Base-by-base conservation (phyloP, 2,888 invertebrate genomes). In the Gnatocerus cornutus region DNA sequence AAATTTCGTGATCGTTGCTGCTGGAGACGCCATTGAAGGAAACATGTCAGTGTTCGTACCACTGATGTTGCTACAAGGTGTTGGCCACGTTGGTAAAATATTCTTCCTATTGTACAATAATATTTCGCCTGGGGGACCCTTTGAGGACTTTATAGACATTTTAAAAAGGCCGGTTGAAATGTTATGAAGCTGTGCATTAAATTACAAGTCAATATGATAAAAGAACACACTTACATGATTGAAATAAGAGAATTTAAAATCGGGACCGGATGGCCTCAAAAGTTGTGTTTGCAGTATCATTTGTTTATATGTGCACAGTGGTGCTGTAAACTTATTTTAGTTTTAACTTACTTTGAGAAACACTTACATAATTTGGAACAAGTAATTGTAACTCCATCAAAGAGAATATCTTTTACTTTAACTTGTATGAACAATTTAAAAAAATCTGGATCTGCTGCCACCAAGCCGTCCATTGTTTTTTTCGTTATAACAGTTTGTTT, bases 371-470 rank as follows among this genome's bases (percentile, higher is more conserved):
- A 83, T 45, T 85, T 82, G 0, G 84, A 83, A 68, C 90, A 89
- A 71, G 84, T 85, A 16, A 90, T 79, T 69, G 82, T 86, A 9
- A 88, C 76, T 0, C 90, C 90, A n/a, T 87, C 85, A 72, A 89
- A 90, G 55, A 90, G 83, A 14, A 90, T 76, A 30, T 89, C 88
- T 30, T 81, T 84, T 0, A 86, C 87, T 61, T 83, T 86, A 4
- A 85, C 85, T 21, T 84, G 84, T 30, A 87, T 68, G 78, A 89
- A 62, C 33, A 33, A 7, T 33, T 33, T 33, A n/a, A 1, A 7
- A 2, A 33, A 6, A 6, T 33, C 7, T 33, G 33, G 33, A 7
- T 1, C 7, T 6, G 2, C 7, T 33, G 2, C 33, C n/a, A 33
- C 7, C 9, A 33, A 7, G 4, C 7, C 5, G 29, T 33, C 7